phyloP scores from a whole-genome alignment of 2,888 invertebrate species.

The Sesamia inferens region DNA sequence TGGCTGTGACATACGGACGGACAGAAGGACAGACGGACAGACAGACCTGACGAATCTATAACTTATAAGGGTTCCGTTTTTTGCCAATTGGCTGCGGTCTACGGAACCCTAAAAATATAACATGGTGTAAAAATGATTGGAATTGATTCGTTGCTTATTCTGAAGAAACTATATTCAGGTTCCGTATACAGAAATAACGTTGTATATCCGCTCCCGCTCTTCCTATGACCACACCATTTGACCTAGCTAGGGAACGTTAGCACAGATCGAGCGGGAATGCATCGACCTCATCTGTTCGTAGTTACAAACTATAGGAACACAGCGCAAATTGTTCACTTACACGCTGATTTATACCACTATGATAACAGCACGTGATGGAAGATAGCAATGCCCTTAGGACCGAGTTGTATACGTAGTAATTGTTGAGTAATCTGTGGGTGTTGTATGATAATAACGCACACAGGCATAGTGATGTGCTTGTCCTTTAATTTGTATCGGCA shows the following conservation, averaged over 20 bases:
- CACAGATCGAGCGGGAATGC: constrained; percentile 73
- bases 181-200: too few species aligned
- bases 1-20: too few species aligned
- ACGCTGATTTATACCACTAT: constrained; percentile 47
- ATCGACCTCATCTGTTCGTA: constrained; percentile 70
- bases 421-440: constrained; percentile 20
- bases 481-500: not conserved
- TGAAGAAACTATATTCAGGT: too few species aligned
- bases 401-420: constrained; percentile 36
- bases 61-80: too few species aligned
- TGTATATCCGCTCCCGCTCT: constrained; percentile 62
- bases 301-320: constrained; percentile 28
- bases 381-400: constrained; percentile 51
- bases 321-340: constrained; percentile 29
- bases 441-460: constrained; percentile 2
- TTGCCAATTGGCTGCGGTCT: too few species aligned
- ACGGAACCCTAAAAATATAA: too few species aligned
- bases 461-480: not conserved
- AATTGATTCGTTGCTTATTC: too few species aligned
- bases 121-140: too few species aligned
- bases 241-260: constrained; percentile 74
- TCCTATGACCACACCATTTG: constrained; percentile 59
- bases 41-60: too few species aligned
- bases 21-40: too few species aligned
- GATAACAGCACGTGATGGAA: constrained; percentile 45